phyloP scores from a whole-genome alignment of 2,113 vertebrate genomes.

The Gymnogyps californianus region DNA sequence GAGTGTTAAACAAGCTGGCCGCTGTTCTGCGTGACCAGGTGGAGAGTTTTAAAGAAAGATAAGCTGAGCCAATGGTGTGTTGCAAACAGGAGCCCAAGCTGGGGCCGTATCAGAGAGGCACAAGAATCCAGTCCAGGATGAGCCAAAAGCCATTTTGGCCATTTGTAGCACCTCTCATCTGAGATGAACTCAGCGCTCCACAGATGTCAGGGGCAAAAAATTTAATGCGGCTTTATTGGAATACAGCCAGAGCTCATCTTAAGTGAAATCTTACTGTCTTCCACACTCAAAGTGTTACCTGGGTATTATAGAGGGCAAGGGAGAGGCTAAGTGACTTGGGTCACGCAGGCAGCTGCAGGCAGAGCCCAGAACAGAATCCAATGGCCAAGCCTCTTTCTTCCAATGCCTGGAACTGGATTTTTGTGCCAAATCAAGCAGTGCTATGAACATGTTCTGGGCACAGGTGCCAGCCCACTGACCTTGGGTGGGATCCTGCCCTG shows the following conservation, averaged over 20 bases:
- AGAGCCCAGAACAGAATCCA: not conserved
- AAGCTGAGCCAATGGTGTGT: not conserved
- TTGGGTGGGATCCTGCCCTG: not conserved
- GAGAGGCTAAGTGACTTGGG: not conserved
- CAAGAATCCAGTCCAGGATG: not conserved
- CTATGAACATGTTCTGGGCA: rapidly evolving
- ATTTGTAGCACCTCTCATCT: not conserved
- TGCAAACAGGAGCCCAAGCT: not conserved
- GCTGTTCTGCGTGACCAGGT: not conserved
- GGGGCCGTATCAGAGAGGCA: not conserved
- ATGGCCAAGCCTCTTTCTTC: not conserved
- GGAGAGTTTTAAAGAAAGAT: not conserved
- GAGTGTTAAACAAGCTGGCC: not conserved
- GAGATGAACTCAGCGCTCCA: not conserved
- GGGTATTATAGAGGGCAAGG: not conserved
- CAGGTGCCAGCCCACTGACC: not conserved
- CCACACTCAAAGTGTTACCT: not conserved
- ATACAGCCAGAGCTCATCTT: not conserved
- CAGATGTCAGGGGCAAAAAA: not conserved
- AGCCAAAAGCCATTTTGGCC: not conserved
- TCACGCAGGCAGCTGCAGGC: not conserved
- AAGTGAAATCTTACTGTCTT: not conserved
- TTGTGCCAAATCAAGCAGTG: not conserved
- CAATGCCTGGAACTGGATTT: not conserved
- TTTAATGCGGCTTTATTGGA: rapidly evolving